Base-by-base conservation (phyloP, 2,888 invertebrate species). In the Parapristionchus giblindavisi region DNA sequence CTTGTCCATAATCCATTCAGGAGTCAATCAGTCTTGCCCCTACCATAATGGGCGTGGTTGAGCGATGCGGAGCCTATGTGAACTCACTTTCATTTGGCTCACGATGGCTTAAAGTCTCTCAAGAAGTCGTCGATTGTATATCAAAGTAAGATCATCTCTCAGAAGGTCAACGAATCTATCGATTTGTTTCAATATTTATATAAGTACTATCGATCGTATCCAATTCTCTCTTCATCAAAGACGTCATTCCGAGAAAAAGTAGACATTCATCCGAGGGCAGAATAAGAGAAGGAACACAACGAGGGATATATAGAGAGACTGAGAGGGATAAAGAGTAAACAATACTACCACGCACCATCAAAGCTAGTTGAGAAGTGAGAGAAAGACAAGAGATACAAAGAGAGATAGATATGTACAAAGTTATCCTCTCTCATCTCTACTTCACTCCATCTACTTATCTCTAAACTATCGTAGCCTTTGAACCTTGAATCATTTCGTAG, bases 101-200 rank as follows among this genome's bases (percentile, higher is more conserved):
- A n/a, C 52, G 80, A 58, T 85, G 85, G 85, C 72, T 79, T 38
- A 75, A 76, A 56, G 81, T 86, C 34, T 70, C 80, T 8, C 84
- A 81, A 71, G 58, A 78, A 11, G 78, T 86, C 60, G 58, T 85
- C 24, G 81, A 83, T 58, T 68, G 76, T 32, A 77, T 85, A 11
- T 76, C 79, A 27, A 27, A 65, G 83, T 85, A 61, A 66, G 73
- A 48, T 6, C 11, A 73, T 29, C 21, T 17, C 48, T 29, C n/a
- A n/a, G n/a, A 21, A 14, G n/a, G n/a, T n/a, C n/a, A n/a, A n/a
- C n/a, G n/a, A n/a, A n/a, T n/a, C n/a, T n/a, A n/a, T n/a, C n/a
- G n/a, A n/a, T n/a, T n/a, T n/a, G n/a, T n/a, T n/a, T n/a, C n/a
- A n/a, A n/a, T n/a, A n/a, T n/a, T n/a, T n/a, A n/a, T n/a, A n/a